Conservation (phyloP, 1,140 invertebrate genomes). For the Scaptomyza hsui region DNA sequence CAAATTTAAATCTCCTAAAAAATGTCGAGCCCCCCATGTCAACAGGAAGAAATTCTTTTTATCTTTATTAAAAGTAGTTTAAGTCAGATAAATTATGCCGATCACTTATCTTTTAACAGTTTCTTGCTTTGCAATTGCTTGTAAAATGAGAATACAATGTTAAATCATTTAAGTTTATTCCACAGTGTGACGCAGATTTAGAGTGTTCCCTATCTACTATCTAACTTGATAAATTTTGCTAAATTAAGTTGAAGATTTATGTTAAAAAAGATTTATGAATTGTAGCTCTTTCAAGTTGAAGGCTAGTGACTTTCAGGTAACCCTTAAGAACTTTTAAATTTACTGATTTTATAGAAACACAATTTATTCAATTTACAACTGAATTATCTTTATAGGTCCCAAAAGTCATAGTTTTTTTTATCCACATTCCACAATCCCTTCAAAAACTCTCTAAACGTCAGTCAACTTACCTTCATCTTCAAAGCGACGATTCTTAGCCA, state of each 20-base stretch:
- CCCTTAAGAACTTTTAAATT: background rate
- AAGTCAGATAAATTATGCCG: background rate
- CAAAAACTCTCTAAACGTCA: background rate
- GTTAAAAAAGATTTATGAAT: background rate
- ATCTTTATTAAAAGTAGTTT: background rate
- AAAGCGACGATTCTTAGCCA: constrained; percentile 64
- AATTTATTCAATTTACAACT: too few relatives aligned
- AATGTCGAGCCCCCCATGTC: background rate
- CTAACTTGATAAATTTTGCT: constrained; percentile 9
- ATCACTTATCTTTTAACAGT: too few relatives aligned
- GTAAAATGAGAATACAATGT: too few relatives aligned
- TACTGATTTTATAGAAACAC: background rate
- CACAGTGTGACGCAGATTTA: background rate
- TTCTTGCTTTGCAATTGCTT: too few relatives aligned
- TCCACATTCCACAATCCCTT: too few relatives aligned
- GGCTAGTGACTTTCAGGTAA: constrained; percentile 14
- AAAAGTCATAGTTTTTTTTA: too few relatives aligned
- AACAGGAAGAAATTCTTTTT: background rate
- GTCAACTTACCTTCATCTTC: constrained; percentile 59
- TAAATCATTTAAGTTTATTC: too few relatives aligned
- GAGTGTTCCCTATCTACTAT: background rate
- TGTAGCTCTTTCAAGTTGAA: constrained; percentile 2
- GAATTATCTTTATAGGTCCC: too few relatives aligned
- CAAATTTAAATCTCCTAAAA: background rate
- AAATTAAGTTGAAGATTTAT: constrained; percentile 26